Evolutionary conservation across 35 echinoderm and acorn worm species (phyloP).

Genomic region (Patiria miniata): DNA sequence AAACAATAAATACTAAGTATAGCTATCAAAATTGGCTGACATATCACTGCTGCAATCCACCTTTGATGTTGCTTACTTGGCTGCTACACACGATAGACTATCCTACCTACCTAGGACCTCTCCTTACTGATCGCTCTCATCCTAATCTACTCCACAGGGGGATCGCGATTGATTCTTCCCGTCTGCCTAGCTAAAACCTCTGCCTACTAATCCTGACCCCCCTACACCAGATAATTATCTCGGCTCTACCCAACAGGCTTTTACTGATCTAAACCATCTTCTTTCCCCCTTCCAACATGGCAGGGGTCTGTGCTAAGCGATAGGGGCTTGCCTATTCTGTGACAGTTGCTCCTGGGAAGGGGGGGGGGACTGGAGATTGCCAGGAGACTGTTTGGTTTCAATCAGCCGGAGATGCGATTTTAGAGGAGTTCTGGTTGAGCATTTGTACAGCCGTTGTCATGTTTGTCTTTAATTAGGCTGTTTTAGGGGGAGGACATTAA

Average conservation of each 20-base stretch:
- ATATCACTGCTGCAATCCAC: too few relatives aligned
- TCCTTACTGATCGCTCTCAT: not conserved
- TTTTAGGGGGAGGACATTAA: not conserved
- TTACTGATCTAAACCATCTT: not conserved
- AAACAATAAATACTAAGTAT: too few relatives aligned
- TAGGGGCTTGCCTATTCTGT: not conserved
- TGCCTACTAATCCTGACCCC: not conserved
- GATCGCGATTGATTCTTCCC: conserved; percentile 10
- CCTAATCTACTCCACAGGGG: conserved; percentile 7
- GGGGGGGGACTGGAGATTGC: not conserved
- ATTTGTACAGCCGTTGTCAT: conserved; percentile 20
- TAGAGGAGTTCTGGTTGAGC: not conserved
- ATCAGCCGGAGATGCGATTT: not conserved
- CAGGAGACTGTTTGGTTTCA: conserved; percentile 9
- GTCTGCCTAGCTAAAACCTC: not conserved
- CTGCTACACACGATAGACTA: too few relatives aligned
- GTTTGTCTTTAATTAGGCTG: conserved; percentile 7
- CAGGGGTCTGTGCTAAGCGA: not conserved
- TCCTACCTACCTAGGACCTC: too few relatives aligned
- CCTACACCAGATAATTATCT: conserved; percentile 16
- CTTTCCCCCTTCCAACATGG: too few relatives aligned
- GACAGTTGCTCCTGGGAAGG: not conserved
- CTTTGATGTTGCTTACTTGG: too few relatives aligned
- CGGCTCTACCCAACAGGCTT: not conserved
- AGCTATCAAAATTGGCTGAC: too few relatives aligned